Evolutionary conservation across 1,140 invertebrate genomes (phyloP), one percentile per base, ranked within the genome.

Genomic region (Lordiphosa mommai): DNA sequence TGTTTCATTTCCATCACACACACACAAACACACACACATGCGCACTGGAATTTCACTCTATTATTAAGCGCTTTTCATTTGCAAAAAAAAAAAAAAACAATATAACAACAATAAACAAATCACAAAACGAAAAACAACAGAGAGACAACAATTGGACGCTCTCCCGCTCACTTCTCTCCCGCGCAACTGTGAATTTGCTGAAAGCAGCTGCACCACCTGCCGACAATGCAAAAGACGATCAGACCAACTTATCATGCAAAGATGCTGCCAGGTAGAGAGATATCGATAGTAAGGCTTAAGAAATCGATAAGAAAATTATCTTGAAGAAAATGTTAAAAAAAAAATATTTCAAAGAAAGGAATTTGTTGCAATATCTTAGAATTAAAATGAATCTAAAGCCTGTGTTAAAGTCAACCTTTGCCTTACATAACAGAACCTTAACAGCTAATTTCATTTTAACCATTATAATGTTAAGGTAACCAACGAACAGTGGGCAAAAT

Each of bases 141-240:
- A 27, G 23, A 27, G 23, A 27, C 6, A 0, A 27, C 23, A 27
- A 23, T 23, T 23, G 3, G 23, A 23, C 20, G 4, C 32, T 43
- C 23, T 55, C 30, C 30, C 30, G 33, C 17, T 12, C 44, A 63
- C 20, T 53, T 30, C 33, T 27, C 9, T 12, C n/a, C n/a, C 9
- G 6, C 10, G 20, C 55, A 34, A 33, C 69, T 56, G 16, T 27
- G 61, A 16, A 50, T 53, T 53, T 41, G 20, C 27, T 52, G 20
- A 47, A 58, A 56, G 23, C 23, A 59, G 66, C 65, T 79, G 73
- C 73, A 79, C 59, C 74, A 80, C 76, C 74, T 70, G 69, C 69
- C 68, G 55, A 57, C 59, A 40, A 37, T 61, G 34, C 50, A 38
- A 27, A 3, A 4, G 9, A 66, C 23, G 23, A 7, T 27, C 29